phyloP scores from a whole-genome alignment of 2,113 vertebrate species.

The Triplophysa rosa region DNA sequence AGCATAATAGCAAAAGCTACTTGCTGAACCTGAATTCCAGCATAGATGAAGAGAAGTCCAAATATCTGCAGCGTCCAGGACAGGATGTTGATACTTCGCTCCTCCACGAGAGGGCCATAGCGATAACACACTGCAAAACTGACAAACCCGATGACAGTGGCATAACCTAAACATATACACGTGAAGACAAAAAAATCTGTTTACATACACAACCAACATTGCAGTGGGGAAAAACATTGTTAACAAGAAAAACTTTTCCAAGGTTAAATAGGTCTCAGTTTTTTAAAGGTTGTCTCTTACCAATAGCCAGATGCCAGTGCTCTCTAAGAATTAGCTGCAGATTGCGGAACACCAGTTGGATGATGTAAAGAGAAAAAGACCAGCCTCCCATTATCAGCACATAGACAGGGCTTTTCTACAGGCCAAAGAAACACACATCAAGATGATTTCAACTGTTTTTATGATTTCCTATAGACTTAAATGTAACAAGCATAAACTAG shows the following conservation, averaged over 20 bases:
- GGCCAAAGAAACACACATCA: slow-evolving; percentile 34
- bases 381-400: slow-evolving; percentile 87
- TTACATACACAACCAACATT: not conserved
- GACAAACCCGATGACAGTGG: slow-evolving; percentile 80
- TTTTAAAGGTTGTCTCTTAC: slow-evolving; percentile 65
- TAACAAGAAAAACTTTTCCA: not conserved
- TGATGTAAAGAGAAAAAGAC: slow-evolving; percentile 95
- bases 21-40: slow-evolving; percentile 85
- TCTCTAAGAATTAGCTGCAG: slow-evolving; percentile 82
- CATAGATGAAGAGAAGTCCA: slow-evolving; percentile 85
- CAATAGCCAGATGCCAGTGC: slow-evolving; percentile 88
- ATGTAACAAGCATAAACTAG: not conserved
- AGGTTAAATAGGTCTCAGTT: not conserved
- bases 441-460: not conserved
- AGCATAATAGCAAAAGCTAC: slow-evolving; percentile 80
- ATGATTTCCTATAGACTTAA: too few species aligned
- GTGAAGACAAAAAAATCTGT: not conserved
- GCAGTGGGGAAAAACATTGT: not conserved
- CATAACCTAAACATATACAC: slow-evolving; percentile 76
- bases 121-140: slow-evolving; percentile 93
- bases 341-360: slow-evolving; percentile 91
- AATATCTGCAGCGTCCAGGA: slow-evolving; percentile 90
- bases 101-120: slow-evolving; percentile 87
- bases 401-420: slow-evolving; percentile 90
- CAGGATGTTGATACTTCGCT: slow-evolving; percentile 89